phyloP scores from a whole-genome alignment of 2,888 invertebrate species.

The Trypoxylon attenuatum region DNA sequence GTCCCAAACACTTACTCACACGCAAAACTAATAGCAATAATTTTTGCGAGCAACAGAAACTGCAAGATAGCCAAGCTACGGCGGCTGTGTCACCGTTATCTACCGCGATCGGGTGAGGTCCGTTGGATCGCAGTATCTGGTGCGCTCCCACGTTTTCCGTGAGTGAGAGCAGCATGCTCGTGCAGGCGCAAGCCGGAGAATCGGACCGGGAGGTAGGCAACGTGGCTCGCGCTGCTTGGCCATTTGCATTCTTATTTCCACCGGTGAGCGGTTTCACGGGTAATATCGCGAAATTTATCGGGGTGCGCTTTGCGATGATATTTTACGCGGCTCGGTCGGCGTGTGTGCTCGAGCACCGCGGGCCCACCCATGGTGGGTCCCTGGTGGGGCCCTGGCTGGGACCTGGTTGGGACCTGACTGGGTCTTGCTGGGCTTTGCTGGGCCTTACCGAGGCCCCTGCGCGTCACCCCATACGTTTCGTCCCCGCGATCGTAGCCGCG shows the following conservation, averaged over 20 bases:
- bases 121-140: not conserved
- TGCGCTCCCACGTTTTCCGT: conserved; percentile 10
- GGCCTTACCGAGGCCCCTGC: too few relatives aligned
- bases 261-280: conserved; percentile 62
- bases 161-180: too few relatives aligned
- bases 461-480: conserved; percentile 69
- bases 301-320: conserved; percentile 68
- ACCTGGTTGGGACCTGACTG: too few relatives aligned
- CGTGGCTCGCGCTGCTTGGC: conserved; percentile 6
- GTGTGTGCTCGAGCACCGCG: conserved; percentile 39
- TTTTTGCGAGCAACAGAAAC: too few relatives aligned
- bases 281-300: conserved; percentile 70
- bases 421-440: too few relatives aligned
- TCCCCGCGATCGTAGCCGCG: conserved; percentile 29
- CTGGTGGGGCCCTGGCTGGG: too few relatives aligned
- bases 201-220: not conserved
- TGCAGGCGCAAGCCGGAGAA: too few relatives aligned
- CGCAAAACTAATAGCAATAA: too few relatives aligned
- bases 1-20: too few relatives aligned
- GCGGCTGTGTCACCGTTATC: too few relatives aligned
- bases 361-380: conserved; percentile 66
- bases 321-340: conserved; percentile 65
- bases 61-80: too few relatives aligned
- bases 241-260: conserved; percentile 67
- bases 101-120: not conserved